These are phyloP conservation scores for Tetramorium alpestre DNA, from an alignment of 1,140 invertebrate genomes.

Conservation along the genomic window DNA sequence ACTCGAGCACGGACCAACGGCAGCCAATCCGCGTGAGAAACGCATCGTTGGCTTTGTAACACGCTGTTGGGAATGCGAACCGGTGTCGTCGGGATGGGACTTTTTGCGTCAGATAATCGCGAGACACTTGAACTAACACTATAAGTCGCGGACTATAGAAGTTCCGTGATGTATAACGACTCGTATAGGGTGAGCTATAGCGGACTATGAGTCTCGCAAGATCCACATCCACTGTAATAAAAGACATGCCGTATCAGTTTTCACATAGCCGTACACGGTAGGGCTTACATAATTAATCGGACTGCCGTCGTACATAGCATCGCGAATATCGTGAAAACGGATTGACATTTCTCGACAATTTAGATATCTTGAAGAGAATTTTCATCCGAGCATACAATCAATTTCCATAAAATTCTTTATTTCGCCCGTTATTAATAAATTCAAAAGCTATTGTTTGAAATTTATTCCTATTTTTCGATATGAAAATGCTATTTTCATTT, in stretches of 20 bases:
- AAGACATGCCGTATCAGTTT: not conserved
- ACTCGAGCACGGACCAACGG: conserved; percentile 7
- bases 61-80: not conserved
- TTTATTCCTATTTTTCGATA: not conserved
- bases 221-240: conserved; percentile 2
- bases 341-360: not conserved
- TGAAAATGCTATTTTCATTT: not conserved
- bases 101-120: not conserved
- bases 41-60: conserved; percentile 7
- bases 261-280: not conserved
- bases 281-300: conserved; percentile 18
- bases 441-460: not conserved
- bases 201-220: not conserved
- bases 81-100: not conserved
- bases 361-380: not conserved
- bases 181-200: not conserved
- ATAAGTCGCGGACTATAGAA: not conserved
- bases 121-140: conserved; percentile 11
- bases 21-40: conserved; percentile 50
- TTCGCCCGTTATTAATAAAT: not conserved
- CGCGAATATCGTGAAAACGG: not conserved
- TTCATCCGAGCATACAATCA: not conserved
- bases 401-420: not conserved
- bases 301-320: not conserved
- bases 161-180: not conserved